Conservation (phyloP, 2,797 vertebrate species). For the Perodicticus potto region DNA sequence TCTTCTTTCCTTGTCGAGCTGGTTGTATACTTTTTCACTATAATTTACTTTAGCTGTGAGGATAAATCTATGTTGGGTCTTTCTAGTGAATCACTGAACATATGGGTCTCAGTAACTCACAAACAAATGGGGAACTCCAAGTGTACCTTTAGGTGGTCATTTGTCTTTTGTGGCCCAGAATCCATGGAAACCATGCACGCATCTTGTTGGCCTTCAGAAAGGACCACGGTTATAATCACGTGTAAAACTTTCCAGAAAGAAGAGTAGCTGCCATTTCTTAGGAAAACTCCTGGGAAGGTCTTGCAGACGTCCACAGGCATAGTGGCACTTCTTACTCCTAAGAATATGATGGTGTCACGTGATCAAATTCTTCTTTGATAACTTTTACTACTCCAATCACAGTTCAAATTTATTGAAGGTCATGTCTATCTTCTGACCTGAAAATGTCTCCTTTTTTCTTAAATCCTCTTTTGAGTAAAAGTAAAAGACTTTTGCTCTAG, state of each 20-base stretch:
- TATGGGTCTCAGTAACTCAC: not conserved
- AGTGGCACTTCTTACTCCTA: not conserved
- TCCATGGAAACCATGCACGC: not conserved
- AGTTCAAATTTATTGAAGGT: conserved; percentile 7
- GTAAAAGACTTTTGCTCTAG: not conserved
- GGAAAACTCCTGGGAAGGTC: not conserved
- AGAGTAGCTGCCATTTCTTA: not conserved
- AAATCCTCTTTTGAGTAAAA: conserved; percentile 21
- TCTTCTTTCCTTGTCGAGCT: not conserved
- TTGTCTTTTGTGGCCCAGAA: not conserved
- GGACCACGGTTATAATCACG: not conserved
- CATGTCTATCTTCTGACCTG: not conserved
- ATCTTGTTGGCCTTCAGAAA: not conserved
- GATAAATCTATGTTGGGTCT: not conserved
- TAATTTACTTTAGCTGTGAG: not conserved
- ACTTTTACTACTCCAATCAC: not conserved
- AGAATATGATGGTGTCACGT: not conserved
- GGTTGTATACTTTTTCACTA: not conserved
- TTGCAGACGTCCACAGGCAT: not conserved
- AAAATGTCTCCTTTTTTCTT: not conserved
- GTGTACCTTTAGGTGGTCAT: not conserved
- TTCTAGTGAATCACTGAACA: not conserved
- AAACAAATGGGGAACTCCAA: not conserved
- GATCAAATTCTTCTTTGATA: not conserved
- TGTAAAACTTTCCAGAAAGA: conserved; percentile 9